Base-by-base conservation (phyloP, 2,797 vertebrate genomes). In the Hippoglossus hippoglossus region DNA sequence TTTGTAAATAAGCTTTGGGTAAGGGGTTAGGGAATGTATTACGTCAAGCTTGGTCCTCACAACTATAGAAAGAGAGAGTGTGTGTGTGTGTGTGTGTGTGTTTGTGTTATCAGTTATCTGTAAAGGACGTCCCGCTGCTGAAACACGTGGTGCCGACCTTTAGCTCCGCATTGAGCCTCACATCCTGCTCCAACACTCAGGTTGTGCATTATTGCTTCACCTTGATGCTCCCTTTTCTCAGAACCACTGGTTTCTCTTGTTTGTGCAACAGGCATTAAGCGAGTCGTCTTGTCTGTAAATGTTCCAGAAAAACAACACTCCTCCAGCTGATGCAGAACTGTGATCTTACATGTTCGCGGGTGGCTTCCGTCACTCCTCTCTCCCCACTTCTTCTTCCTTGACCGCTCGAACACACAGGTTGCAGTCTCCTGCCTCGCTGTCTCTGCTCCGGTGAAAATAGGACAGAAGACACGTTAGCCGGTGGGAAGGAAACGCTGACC, bases 401-500 rank as follows among this genome's bases (percentile, higher is more conserved):
- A 49, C 18, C 47, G 47, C 19, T 19, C 47, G 47, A 19, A 21
- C n/a, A 21, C 18, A 49, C 18, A 3, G 47, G 47, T 3, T 15
- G 47, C 47, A n/a, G 47, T 9, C 47, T 21, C 8, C n/a, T 21
- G 2, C 3, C 18, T 49, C 9, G 19, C 2, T n/a, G 34, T 21
- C 1, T 24, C 3, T 7, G 49, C 4, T 9, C 36, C 44, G 22
- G 12, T 8, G 11, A 6, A n/a, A 50, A 26, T 12, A 34, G 47
- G 4, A 31, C 13, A 36, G 28, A 9, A 28, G 41, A 28, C 63
- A 62, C 41, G 54, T 67, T 71, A 36, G 22, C 61, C 21, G 53
- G 49, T 31, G 19, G 19, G 26, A 15, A 59, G 46, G 50, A 79
- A 71, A 39, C 58, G 63, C 80, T 64, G 74, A 71, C 65, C 52